Conservation (phyloP, 23 tunicate species). For the Halocynthia roretzi region DNA sequence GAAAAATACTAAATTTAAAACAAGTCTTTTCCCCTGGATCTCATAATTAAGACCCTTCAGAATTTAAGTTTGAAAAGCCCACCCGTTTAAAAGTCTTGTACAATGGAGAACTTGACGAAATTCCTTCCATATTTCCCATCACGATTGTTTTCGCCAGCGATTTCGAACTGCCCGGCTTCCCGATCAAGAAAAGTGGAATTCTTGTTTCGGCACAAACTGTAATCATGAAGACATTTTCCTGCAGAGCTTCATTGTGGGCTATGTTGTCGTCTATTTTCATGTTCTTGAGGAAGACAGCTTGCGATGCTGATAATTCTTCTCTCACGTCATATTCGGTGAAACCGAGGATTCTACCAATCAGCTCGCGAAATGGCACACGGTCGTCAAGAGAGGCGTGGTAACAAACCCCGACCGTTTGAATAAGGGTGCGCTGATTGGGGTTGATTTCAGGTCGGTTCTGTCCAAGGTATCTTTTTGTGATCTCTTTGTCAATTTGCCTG, state of each 20-base stretch:
- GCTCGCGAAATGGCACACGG: slow-evolving; percentile 12
- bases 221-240: slow-evolving; percentile 78
- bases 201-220: slow-evolving; percentile 62
- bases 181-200: slow-evolving; percentile 72
- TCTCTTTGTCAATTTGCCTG: slow-evolving; percentile 19
- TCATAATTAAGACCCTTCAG: slow-evolving; percentile 4
- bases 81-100: slow-evolving; percentile 51
- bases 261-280: slow-evolving; percentile 47
- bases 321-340: slow-evolving; percentile 1
- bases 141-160: slow-evolving; percentile 78
- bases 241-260: slow-evolving; percentile 74
- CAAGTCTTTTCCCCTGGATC: not conserved
- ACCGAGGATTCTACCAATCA: not conserved
- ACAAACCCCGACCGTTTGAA: slow-evolving; percentile 52
- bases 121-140: slow-evolving; percentile 64
- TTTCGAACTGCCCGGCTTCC: slow-evolving; percentile 87
- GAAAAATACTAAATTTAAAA: not conserved
- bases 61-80: not conserved
- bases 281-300: slow-evolving; percentile 28
- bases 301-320: slow-evolving; percentile 46
- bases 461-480: slow-evolving; percentile 1
- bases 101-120: slow-evolving; percentile 24
- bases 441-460: slow-evolving; percentile 7
- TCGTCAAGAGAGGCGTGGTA: slow-evolving; percentile 50
- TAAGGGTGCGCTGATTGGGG: slow-evolving; percentile 25